Base-by-base conservation (phyloP, 2,888 invertebrate species). In the Lapara coniferarum region DNA sequence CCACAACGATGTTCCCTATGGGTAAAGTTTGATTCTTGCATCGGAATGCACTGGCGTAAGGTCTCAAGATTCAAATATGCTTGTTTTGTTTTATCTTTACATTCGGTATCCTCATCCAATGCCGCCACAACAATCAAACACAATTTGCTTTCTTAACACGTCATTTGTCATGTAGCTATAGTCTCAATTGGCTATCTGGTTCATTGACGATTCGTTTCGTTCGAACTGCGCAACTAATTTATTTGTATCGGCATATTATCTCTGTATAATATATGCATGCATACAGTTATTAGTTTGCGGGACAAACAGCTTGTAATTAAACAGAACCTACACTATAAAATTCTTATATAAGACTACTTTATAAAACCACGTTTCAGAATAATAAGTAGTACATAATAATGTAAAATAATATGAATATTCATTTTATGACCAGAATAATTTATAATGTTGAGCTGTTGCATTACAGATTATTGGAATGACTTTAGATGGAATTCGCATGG, bases 141-240 rank as follows among this genome's bases (percentile, higher is more conserved):
- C 70, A 71, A 78, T 78, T 75, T 74, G 74, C 74, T 73, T 74
- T 74, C 71, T 74, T 71, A 72, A 69, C 67, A 73, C 72, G 49
- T 63, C 44, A 59, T 63, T 19, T 49, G 46, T 63, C 49, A 49
- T 46, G 19, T 49, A 12, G 46, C 19, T 63, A 46, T 49, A 12
- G 12, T 63, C 19, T 49, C 46, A 63, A 63, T 63, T 63, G 59
- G 46, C 59, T 63, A 63, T 49, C 46, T 49, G 46, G 63, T 63
- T 63, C 46, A 75, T 77, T 77, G 74, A 75, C 72, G 74, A 76
- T 79, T 79, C 72, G 72, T 63, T 63, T 63, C 49, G 49, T 49
- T 63, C 16, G 12, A 77, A 81, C 84, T 86, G 80, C 87, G 85
- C 83, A 85, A 85, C 83, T 83, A 86, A 86, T 85, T 81, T 80